Percentiles rank a stretch among this genome's conserved stretches.
Conservation (phyloP, 2,888 invertebrate genomes). For the Drosophila fulvimacula region DNA sequence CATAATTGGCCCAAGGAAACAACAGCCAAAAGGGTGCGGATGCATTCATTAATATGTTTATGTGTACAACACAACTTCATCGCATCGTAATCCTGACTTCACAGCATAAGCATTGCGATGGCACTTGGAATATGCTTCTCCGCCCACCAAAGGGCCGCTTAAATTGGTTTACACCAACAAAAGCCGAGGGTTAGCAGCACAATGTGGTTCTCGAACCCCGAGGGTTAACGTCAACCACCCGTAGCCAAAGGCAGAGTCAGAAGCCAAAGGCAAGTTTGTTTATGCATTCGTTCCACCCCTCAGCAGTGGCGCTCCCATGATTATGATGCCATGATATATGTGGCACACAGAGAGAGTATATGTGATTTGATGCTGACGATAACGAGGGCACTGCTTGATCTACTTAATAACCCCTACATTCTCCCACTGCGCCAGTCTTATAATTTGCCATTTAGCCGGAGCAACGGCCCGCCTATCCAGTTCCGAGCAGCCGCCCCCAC, state of each 20-base stretch:
- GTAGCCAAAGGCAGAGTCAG: slow-evolving; percentile 60
- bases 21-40: slow-evolving; percentile 11
- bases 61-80: slow-evolving; percentile 62
- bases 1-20: slow-evolving; percentile 29
- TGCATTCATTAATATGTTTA: slow-evolving; percentile 44
- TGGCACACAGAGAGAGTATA: slow-evolving; percentile 3
- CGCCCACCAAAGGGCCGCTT: slow-evolving; percentile 37
- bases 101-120: slow-evolving; percentile 48
- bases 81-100: slow-evolving; percentile 62
- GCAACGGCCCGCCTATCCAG: slow-evolving; percentile 45
- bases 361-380: slow-evolving; percentile 55
- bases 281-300: slow-evolving; percentile 63
- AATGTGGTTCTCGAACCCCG: too few relatives aligned
- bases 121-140: slow-evolving; percentile 67
- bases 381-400: slow-evolving; percentile 47
- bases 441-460: slow-evolving; percentile 63
- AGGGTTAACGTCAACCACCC: slow-evolving; percentile 69
- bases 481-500: slow-evolving; percentile 38
- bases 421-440: slow-evolving; percentile 24
- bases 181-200: slow-evolving; percentile 29
- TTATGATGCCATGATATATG: slow-evolving; percentile 57
- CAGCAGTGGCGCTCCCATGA: slow-evolving; percentile 25
- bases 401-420: slow-evolving; percentile 47
- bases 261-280: slow-evolving; percentile 27
- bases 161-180: slow-evolving; percentile 64